A percentile compares a stretch with the other conserved stretches of the same genome.
Conservation (phyloP, 2,113 vertebrate species). For the Leptocoma aspasia region DNA sequence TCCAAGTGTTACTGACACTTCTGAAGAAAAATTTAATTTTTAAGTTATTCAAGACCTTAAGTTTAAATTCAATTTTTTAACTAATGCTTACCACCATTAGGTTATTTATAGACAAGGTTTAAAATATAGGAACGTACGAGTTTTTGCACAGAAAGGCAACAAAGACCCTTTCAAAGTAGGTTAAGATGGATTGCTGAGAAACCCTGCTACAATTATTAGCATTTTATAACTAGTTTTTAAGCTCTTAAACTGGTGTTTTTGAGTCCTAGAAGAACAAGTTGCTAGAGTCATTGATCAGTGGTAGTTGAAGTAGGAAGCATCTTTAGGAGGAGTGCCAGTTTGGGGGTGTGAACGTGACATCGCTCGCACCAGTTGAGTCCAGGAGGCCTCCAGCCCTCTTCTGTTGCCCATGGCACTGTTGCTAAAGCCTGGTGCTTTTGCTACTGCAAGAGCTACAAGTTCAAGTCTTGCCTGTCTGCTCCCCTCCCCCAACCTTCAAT, state of each 20-base stretch:
- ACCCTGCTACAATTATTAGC: background rate
- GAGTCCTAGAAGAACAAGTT: background rate
- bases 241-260: background rate
- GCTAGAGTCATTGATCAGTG: background rate
- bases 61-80: background rate
- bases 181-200: background rate
- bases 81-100: background rate
- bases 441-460: background rate
- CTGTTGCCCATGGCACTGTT: background rate
- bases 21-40: background rate
- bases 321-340: background rate
- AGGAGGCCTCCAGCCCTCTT: background rate
- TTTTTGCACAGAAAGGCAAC: background rate
- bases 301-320: background rate
- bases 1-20: background rate
- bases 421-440: background rate
- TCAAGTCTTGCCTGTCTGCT: background rate
- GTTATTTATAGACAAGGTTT: background rate
- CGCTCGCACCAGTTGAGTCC: fast-evolving
- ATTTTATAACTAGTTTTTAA: background rate
- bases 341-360: background rate
- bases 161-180: background rate
- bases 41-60: background rate
- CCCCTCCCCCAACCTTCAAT: background rate
- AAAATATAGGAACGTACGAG: background rate